Evolutionary conservation across 2,113 vertebrate species (phyloP), one percentile per base, ranked within the genome.

Genomic region (Benitochromis conjunctus): DNA sequence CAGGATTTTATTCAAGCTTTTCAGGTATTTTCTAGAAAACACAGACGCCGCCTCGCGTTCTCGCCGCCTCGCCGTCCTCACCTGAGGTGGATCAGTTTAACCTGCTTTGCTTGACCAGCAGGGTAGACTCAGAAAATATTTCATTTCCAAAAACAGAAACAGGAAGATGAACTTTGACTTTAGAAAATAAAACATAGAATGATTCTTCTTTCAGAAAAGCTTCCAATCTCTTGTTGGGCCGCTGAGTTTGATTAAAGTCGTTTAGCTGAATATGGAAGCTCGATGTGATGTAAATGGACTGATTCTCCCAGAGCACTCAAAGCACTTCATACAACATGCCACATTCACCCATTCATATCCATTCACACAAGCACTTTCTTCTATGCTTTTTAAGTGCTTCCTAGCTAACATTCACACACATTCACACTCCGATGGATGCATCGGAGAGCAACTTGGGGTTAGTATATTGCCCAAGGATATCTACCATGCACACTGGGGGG

Each of bases 31-130:
- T 41, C 24, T 43, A 43, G 43, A 54, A 48, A 34, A 55, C 21
- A 1, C 38, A 31, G 26, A n/a, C 12, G 18, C 48, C 1, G n/a
- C 38, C 9, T 16, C 1, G 0, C 13, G 29, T 34, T 18, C 56
- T 57, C 6, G 11, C 16, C 10, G 2, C 36, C 36, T 38, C 36
- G 36, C 5, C 5, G 5, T 54, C 53, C 56, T 57, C 7, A 3
- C 6, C 55, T 7, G 55, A 26, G 55, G 11, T 0, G 0, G 12
- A 24, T 18, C 18, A 36, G 14, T 31, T 60, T 60, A 1, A 34
- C 29, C 57, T 46, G 66, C 8, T 24, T 46, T 71, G 21, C n/a
- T 71, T 5, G 9, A 16, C 41, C 41, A 26, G 3, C 7, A 71
- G 8, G 38, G 26, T 43, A 26, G 18, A 71, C 21, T 18, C 12